These are phyloP conservation scores for Bucco capensis DNA, from an alignment of 2,113 vertebrate genomes.

Conservation along the genomic window DNA sequence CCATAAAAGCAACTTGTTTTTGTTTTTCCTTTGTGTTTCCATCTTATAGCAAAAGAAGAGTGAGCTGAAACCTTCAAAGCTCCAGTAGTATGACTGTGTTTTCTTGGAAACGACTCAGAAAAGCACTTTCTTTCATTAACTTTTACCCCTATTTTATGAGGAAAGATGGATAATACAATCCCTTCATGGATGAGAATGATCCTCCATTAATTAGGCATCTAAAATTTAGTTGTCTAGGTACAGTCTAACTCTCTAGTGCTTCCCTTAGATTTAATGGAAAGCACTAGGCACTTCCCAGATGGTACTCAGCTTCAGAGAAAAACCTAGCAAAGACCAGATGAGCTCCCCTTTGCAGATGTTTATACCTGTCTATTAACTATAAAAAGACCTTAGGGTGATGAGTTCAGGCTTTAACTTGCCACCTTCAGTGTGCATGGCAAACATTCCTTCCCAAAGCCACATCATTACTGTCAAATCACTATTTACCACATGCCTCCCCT, in stretches of 20 bases:
- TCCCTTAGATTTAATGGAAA: background rate
- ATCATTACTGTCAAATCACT: constrained; percentile 49
- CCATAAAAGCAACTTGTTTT: background rate
- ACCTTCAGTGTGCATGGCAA: constrained; percentile 36
- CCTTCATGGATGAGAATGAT: background rate
- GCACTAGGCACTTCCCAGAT: background rate
- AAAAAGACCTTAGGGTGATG: constrained; percentile 8
- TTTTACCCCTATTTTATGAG: background rate
- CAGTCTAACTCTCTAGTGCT: background rate
- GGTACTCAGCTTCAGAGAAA: background rate
- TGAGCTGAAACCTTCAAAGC: background rate
- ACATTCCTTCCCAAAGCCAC: constrained; percentile 40
- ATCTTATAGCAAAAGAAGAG: background rate
- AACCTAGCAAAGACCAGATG: background rate
- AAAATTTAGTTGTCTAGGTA: background rate
- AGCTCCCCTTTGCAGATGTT: constrained; percentile 16
- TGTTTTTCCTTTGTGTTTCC: background rate
- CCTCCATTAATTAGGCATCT: background rate
- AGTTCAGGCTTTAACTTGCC: constrained; percentile 28
- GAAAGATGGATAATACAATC: background rate
- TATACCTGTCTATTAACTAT: constrained; percentile 12
- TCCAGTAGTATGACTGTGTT: background rate
- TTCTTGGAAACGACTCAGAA: background rate
- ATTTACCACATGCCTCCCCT: background rate
- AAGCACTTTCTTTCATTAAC: background rate